Evolutionary conservation across 2,888 invertebrate species (phyloP), one percentile per base, ranked within the genome.

Genomic region (Brachylomia viminalis): DNA sequence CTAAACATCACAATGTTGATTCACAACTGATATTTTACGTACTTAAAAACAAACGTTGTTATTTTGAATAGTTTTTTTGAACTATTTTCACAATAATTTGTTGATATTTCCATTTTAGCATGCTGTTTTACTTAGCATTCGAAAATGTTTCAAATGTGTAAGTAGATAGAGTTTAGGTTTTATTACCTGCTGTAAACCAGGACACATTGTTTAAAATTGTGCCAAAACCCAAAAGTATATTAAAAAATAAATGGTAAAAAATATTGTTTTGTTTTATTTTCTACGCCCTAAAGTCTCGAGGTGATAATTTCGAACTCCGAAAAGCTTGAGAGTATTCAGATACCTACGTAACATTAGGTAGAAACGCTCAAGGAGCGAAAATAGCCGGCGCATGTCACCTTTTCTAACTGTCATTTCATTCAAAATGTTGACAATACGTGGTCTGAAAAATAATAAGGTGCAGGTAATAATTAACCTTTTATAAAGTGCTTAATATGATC

Each of bases 161-260:
- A 92, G 95, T 95, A 94, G 92, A 88, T 95, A 95, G 95, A 92
- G 86, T 92, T 93, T 95, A 95, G 95, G 95, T 95, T 95, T 93
- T 94, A 95, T 90, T 94, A 94, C 95, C 95, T 93, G 94, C 94
- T 93, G 92, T 95, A 94, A 94, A 95, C 93, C 95, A 94, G 95
- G 96, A 93, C 96, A 96, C 96, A 96, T 95, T 95, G 94, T 95
- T 96, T 94, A 95, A 94, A 95, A 94, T 95, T 96, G 96, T 96
- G 96, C 96, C 96, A 96, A 96, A 96, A 95, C 96, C 95, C 95
- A 95, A 95, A 96, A 96, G 94, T 96, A 96, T 96, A 96, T 95
- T 95, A 95, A 96, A 96, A 95, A 95, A 92, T 93, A 95, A 95
- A 95, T 92, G 90, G 91, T 91, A 90, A 93, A 94, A 92, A 93